A percentile compares a stretch with the other conserved stretches of the same genome.
Conservation (phyloP, 2,113 vertebrate genomes). For the Platycercus adscitus region DNA sequence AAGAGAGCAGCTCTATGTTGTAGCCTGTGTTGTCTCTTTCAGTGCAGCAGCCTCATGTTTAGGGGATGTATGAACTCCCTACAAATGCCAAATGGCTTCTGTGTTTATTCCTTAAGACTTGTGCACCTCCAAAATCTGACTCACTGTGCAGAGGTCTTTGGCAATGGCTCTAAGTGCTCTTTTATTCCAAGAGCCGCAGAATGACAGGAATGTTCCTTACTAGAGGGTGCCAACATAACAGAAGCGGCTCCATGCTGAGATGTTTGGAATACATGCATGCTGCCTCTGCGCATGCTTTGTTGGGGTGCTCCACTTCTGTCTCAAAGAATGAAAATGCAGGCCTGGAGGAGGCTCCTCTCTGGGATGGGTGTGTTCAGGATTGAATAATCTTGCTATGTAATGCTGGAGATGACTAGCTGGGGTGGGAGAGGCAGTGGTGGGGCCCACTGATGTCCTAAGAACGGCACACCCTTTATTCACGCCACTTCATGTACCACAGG, state of each 20-base stretch:
- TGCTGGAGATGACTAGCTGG: slow-evolving; percentile 59
- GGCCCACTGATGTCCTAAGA: slow-evolving; percentile 36
- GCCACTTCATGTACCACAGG: slow-evolving; percentile 61
- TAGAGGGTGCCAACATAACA: slow-evolving; percentile 2
- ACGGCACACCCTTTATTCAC: slow-evolving; percentile 57
- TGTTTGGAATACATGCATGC: not conserved
- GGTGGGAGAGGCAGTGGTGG: slow-evolving; percentile 56
- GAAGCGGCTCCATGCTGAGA: not conserved
- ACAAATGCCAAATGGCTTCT: not conserved
- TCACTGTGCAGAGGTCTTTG: slow-evolving; percentile 36
- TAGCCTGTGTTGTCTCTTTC: not conserved
- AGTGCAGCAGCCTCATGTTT: not conserved
- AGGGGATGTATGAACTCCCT: not conserved
- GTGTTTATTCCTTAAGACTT: not conserved
- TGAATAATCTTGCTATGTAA: slow-evolving; percentile 66
- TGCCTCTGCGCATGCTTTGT: not conserved
- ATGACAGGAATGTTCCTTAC: slow-evolving; percentile 44
- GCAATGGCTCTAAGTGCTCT: slow-evolving; percentile 1
- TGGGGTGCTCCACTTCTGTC: not conserved
- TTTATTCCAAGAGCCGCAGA: slow-evolving; percentile 42
- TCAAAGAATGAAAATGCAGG: slow-evolving; percentile 55
- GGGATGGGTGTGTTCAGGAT: slow-evolving; percentile 58
- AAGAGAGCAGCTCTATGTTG: not conserved
- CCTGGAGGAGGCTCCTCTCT: slow-evolving; percentile 51
- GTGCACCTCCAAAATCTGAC: slow-evolving; percentile 29